Evolutionary conservation across 2,888 invertebrate genomes (phyloP), one percentile per base, ranked within the genome.

Genomic region (Tuta absoluta): DNA sequence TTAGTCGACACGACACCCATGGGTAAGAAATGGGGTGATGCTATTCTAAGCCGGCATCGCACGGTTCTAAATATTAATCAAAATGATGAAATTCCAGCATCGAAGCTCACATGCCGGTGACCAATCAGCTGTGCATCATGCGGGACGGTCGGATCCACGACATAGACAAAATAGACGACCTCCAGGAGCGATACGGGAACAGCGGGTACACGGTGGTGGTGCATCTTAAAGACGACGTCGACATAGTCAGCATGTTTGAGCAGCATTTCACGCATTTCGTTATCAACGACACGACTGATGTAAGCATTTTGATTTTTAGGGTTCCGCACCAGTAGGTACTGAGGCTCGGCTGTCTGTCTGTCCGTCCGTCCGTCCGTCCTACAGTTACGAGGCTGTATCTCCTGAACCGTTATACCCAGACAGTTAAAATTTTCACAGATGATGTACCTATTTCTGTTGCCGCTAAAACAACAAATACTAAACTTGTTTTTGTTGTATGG

Each of bases 191-290:
- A 0, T 83, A 89, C 75, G 82, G 85, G 70, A 68, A 69, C 19
- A 73, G 71, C 45, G 90, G 90, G 0, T 87, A 78, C 71, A 89
- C 89, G 0, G 87, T 86, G 1, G 90, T 87, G 21, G 76, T 89
- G 12, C 86, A 90, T 62, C 75, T 90, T 11, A 89, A 89, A 68
- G 80, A 86, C 64, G 85, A 86, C 37, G 75, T 86, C 24, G 71
- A 87, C 59, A 72, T 86, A 23, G 1, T 17, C 0, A 17, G 2
- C 1, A 80, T 89, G 76, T 87, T 90, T 67, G 63, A 66, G 0
- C 65, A 65, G 5, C 75, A 87, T 66, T 91, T 90, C 72, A 66
- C 45, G 0, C 38, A 63, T 1, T 84, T 86, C 65, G 14, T 65
- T 41, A 74, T 89, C 58, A 91, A 91, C 69, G 90, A 91, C 63